Percentiles rank a stretch among this genome's conserved stretches.
phyloP scores from a whole-genome alignment of 2,113 vertebrate genomes.

The Hypanus sabinus region DNA sequence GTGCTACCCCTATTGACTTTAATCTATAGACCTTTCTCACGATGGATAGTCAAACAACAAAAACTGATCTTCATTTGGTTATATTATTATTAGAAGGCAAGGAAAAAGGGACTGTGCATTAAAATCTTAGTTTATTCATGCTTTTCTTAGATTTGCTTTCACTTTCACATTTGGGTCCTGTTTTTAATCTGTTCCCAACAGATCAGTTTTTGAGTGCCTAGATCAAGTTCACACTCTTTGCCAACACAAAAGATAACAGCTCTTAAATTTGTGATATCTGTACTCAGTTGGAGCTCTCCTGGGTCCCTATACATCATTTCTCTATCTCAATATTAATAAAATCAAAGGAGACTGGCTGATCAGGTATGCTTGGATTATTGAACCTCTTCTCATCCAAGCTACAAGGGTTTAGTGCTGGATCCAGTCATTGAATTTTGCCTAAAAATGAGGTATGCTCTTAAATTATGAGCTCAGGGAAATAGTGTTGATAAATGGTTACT shows the following conservation, averaged over 20 bases:
- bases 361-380: neutral
- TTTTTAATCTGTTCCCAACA: neutral
- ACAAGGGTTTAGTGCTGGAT: neutral
- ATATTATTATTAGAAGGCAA: neutral
- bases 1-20: neutral
- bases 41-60: neutral
- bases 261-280: neutral
- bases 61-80: neutral
- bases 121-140: neutral
- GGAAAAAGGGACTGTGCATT: neutral
- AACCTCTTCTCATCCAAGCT: neutral
- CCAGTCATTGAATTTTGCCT: neutral
- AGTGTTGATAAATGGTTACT: conserved; percentile 9
- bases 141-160: neutral
- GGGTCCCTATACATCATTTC: neutral
- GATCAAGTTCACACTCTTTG: neutral
- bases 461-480: conserved; percentile 20
- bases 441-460: neutral
- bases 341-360: neutral
- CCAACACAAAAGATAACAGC: neutral
- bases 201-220: neutral
- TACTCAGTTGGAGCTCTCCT: neutral
- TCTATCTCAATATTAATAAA: neutral
- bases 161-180: neutral
- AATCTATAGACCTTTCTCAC: neutral